Percentiles rank a stretch among this genome's conserved stretches.
Evolutionary conservation across 2,113 vertebrate species (phyloP).

Genomic region (Epinephelus moara): DNA sequence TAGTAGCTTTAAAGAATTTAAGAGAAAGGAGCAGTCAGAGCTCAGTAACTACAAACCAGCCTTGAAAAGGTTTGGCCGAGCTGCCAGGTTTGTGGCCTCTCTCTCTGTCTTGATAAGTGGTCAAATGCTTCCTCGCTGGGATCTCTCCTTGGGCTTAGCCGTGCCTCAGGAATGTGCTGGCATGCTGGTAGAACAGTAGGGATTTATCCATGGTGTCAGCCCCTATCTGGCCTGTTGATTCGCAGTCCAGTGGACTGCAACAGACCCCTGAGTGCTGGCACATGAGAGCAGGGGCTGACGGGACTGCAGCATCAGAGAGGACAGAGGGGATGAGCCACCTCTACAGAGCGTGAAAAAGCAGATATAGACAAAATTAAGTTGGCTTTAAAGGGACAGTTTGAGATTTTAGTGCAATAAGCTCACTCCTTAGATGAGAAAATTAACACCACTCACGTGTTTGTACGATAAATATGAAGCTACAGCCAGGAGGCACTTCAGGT

Average conservation of each 20-base stretch:
- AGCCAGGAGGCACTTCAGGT: no score
- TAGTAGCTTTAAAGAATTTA: background rate
- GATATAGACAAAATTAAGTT: background rate
- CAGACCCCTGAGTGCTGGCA: constrained; percentile 31
- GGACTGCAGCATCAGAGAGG: constrained; percentile 15
- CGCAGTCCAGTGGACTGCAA: constrained; percentile 66
- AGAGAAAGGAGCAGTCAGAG: background rate
- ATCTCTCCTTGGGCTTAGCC: constrained; percentile 57
- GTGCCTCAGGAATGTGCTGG: constrained; percentile 75
- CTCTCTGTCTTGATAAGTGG: constrained; percentile 35
- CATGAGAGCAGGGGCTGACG: constrained; percentile 32
- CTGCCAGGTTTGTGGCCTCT: background rate
- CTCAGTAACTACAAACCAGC: background rate
- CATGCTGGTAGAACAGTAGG: constrained; percentile 63
- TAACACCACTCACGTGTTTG: no score
- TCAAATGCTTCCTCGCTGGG: constrained; percentile 49
- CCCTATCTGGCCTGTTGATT: constrained; percentile 75
- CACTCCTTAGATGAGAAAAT: no score
- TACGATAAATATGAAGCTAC: no score
- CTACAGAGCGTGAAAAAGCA: background rate
- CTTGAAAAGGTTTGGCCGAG: background rate
- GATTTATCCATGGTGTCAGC: constrained; percentile 79
- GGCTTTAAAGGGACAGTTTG: no score
- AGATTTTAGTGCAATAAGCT: no score
- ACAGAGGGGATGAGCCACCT: constrained; percentile 4